Conservation (phyloP, 2,113 vertebrate species). For the Petromus typicus region DNA sequence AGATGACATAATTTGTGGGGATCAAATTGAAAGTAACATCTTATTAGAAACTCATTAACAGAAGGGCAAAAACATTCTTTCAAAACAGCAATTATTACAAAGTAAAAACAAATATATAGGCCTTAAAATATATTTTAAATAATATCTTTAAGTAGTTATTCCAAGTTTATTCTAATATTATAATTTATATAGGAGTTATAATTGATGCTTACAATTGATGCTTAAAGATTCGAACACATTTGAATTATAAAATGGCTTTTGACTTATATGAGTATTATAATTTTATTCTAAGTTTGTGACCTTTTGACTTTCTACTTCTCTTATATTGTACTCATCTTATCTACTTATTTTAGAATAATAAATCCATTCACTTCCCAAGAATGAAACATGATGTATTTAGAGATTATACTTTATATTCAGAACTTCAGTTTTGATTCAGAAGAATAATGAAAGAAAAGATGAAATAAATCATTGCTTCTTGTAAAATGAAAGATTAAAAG, state of each 20-base stretch:
- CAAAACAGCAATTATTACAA: neutral
- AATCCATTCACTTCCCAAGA: neutral
- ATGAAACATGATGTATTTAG: neutral
- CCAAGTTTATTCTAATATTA: neutral
- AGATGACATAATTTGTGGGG: neutral
- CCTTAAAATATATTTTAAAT: neutral
- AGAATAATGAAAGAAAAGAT: neutral
- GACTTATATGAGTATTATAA: neutral
- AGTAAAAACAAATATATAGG: neutral
- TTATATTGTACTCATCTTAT: neutral
- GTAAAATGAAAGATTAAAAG: neutral
- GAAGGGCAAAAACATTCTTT: neutral
- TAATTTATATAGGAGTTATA: neutral
- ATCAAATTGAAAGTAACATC: neutral
- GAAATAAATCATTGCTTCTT: neutral
- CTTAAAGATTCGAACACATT: neutral
- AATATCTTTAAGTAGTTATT: neutral
- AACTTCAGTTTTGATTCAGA: conserved; percentile 7
- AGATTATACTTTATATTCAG: neutral
- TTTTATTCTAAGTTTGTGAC: neutral
- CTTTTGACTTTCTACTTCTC: neutral
- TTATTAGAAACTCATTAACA: neutral
- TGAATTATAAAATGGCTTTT: conserved; percentile 3
- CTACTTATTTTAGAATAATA: neutral
- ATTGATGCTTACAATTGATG: neutral